A percentile compares a stretch with the other conserved stretches of the same genome.
Evolutionary conservation across 2,113 vertebrate species (phyloP).

Genomic region (Notothenia rossii): DNA sequence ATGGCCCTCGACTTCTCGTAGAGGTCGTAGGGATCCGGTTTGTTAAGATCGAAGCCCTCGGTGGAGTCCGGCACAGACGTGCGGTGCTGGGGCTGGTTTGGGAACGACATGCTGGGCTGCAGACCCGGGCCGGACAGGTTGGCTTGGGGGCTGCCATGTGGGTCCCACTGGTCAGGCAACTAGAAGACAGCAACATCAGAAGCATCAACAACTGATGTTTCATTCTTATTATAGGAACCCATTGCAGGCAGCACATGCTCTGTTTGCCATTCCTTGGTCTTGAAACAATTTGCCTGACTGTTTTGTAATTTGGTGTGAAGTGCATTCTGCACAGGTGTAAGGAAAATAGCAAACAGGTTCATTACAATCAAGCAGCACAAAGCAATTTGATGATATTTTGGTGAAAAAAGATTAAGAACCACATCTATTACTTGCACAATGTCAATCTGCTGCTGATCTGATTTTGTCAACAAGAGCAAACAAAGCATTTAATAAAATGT

Average conservation of each 20-base stretch:
- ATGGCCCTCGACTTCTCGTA: slow-evolving; percentile 99
- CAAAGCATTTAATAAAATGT: too few species aligned
- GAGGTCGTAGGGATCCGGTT: slow-evolving; percentile 98
- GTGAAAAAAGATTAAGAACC: background rate
- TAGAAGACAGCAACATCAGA: slow-evolving; percentile 62
- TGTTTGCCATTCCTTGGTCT: background rate
- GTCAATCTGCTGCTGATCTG: too few species aligned
- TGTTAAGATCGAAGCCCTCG: slow-evolving; percentile 95
- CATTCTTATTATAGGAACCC: background rate
- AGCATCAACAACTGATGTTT: background rate
- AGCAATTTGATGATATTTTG: background rate
- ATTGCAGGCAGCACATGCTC: background rate
- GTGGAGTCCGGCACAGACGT: slow-evolving; percentile 94
- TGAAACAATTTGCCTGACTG: background rate
- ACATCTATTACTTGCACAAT: background rate
- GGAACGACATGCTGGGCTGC: slow-evolving; percentile 90
- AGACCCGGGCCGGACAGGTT: slow-evolving; percentile 89
- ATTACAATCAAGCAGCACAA: too few species aligned
- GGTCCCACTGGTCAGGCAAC: slow-evolving; percentile 94
- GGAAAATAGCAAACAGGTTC: background rate
- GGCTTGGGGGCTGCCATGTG: slow-evolving; percentile 95
- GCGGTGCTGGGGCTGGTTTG: slow-evolving; percentile 90
- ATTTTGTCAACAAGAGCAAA: too few species aligned
- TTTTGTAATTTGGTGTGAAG: too few species aligned
- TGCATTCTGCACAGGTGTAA: background rate